These are phyloP conservation scores for Clitarchus hookeri DNA, from an alignment of 2,888 invertebrate genomes.

Conservation along the genomic window DNA sequence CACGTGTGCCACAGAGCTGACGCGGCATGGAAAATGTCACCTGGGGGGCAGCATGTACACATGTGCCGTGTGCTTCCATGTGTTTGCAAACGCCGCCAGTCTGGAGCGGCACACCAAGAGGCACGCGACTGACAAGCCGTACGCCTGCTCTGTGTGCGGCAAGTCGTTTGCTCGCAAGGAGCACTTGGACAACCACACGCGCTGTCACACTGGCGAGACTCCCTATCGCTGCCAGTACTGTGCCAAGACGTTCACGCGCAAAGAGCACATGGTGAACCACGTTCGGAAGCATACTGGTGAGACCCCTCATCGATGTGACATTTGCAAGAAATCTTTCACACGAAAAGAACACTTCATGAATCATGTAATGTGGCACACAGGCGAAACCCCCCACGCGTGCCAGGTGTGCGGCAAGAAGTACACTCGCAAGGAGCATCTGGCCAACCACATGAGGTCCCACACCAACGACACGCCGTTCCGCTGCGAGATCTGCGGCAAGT, in stretches of 20 bases:
- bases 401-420: constrained; percentile 51
- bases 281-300: constrained; percentile 77
- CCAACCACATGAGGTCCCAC: constrained; percentile 50
- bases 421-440: constrained; percentile 51
- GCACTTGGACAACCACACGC: constrained; percentile 82
- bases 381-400: constrained; percentile 48
- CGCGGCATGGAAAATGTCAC: constrained; percentile 83
- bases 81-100: constrained; percentile 72
- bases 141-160: constrained; percentile 82
- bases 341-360: constrained; percentile 79
- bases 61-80: constrained; percentile 73
- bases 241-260: constrained; percentile 75
- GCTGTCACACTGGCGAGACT: constrained; percentile 83
- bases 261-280: constrained; percentile 80
- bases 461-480: constrained; percentile 50
- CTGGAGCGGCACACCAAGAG: constrained; percentile 79
- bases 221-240: constrained; percentile 79
- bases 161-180: constrained; percentile 87
- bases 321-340: constrained; percentile 79
- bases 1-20: constrained; percentile 76
- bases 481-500: constrained; percentile 60
- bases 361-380: constrained; percentile 79
- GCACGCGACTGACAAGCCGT: constrained; percentile 82
- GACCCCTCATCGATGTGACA: constrained; percentile 76
- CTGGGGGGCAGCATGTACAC: constrained; percentile 78